Base-by-base conservation (phyloP, 2,797 vertebrate genomes). In the Artibeus jamaicensis region DNA sequence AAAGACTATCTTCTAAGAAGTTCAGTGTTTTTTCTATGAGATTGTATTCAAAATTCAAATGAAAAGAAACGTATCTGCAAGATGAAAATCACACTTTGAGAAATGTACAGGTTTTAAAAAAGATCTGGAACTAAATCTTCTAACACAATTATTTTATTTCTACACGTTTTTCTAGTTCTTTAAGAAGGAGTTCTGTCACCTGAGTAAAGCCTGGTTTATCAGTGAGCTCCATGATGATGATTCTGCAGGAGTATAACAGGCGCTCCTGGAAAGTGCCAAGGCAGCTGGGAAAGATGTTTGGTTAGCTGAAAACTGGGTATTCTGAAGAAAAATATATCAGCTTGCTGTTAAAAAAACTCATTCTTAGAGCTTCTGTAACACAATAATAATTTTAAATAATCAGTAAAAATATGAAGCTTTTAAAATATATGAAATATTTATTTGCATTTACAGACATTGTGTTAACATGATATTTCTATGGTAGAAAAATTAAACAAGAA, bases 271-370 rank as follows among this genome's bases (percentile, higher is more conserved):
- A 71, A 53, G 53, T 55, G 39, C 6, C 3, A 37, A 26, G 53
- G 74, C 6, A 77, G 12, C 24, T 32, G 14, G 37, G 57, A 6
- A 77, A 73, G 37, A 37, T n/a, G n/a, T 53, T 50, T 78, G 26
- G 39, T 94, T 94, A 74, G 86, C n/a, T 55, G 73, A 91, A 77
- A 94, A 70, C 19, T 68, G 9, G 5, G 21, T n/a, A 22, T 77
- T 78, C 78, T 32, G 59, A 59, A 93, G 79, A 92, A 81, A 57
- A 50, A 90, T 86, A 37, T n/a, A 87, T 7, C 73, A 95, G 82
- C 34, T 67, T 71, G 6, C 6, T 48, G 18, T 42, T 76, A 39
- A 93, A n/a, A 32, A 26, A 14, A 4, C 78, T 85, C 73, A 88
- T 71, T 88, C 39, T 42, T 37, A 62, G 12, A 55, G 74, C 6